These are phyloP conservation scores for Pachyseris speciosa DNA, from an alignment of 64 coral and sea anemone genomes.

Conservation along the genomic window DNA sequence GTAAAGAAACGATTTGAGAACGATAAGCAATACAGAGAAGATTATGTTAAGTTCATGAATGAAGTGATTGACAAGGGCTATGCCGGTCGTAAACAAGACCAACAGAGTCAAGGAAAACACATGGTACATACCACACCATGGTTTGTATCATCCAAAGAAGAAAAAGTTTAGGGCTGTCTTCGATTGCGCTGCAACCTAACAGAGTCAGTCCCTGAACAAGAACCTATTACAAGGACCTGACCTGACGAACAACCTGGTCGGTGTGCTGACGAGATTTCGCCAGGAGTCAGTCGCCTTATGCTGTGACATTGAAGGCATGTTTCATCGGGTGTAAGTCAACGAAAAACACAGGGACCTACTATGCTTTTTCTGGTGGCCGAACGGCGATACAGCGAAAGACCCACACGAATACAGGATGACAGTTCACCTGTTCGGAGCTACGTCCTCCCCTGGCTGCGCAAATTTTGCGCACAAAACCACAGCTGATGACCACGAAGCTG, in stretches of 20 bases:
- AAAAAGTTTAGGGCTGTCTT: constrained; percentile 18
- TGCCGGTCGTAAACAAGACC: neutral
- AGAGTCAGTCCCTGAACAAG: constrained; percentile 25
- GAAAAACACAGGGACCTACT: constrained; percentile 19
- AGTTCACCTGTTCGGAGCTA: constrained; percentile 51
- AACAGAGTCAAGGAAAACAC: neutral
- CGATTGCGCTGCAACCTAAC: constrained; percentile 28
- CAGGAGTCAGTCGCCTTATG: constrained; percentile 9
- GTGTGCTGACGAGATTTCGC: constrained; percentile 36
- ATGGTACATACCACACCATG: constrained; percentile 64
- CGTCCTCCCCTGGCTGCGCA: constrained; percentile 52
- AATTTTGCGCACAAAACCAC: constrained; percentile 30
- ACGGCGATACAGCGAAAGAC: neutral
- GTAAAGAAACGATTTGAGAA: constrained; percentile 41
- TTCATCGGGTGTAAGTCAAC: constrained; percentile 21
- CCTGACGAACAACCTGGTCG: constrained; percentile 34
- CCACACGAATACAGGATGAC: constrained; percentile 40
- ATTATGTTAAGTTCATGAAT: constrained; percentile 60
- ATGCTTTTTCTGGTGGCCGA: constrained; percentile 41
- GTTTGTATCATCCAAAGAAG: constrained; percentile 53
- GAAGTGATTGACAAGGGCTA: constrained; percentile 42
- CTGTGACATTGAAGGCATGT: constrained; percentile 28
- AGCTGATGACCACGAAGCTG: constrained; percentile 33
- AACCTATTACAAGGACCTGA: constrained; percentile 45
- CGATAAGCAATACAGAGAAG: neutral